These are phyloP conservation scores for Sycophila texana DNA, from an alignment of 2,888 invertebrate species.

Conservation along the genomic window DNA sequence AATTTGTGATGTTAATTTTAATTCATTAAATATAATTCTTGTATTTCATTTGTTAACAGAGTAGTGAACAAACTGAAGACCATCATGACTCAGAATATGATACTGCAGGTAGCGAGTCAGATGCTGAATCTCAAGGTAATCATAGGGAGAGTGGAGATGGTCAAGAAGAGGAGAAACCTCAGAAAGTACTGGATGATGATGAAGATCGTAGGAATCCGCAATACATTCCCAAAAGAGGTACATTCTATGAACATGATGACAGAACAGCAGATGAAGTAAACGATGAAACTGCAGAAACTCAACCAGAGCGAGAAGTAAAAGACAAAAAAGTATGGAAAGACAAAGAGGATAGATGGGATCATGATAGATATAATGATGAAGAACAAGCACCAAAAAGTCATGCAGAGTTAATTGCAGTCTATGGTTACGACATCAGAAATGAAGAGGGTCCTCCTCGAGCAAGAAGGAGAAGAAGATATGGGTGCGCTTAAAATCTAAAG, in stretches of 20 bases:
- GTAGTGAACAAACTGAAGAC: slow-evolving; percentile 69
- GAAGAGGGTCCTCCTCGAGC: slow-evolving; percentile 95
- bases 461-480: slow-evolving; percentile 89
- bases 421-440: slow-evolving; percentile 96
- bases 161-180: slow-evolving; percentile 78
- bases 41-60: slow-evolving; percentile 61
- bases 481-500: slow-evolving; percentile 77
- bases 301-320: slow-evolving; percentile 70
- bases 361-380: slow-evolving; percentile 89
- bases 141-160: slow-evolving; percentile 73
- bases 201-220: slow-evolving; percentile 97
- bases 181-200: slow-evolving; percentile 90
- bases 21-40: not conserved
- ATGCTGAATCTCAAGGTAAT: slow-evolving; percentile 71
- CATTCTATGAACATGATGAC: slow-evolving; percentile 98
- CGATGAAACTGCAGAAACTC: slow-evolving; percentile 65
- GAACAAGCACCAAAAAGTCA: slow-evolving; percentile 91
- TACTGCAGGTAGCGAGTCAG: slow-evolving; percentile 70
- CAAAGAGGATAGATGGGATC: slow-evolving; percentile 86
- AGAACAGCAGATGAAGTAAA: slow-evolving; percentile 83
- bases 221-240: slow-evolving; percentile 96
- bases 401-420: slow-evolving; percentile 88
- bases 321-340: slow-evolving; percentile 79
- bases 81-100: slow-evolving; percentile 73
- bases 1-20: not conserved